Percentiles rank a stretch among this genome's conserved stretches.
Evolutionary conservation across 2,797 vertebrate species (phyloP).

Genomic region (Botia almorhae): DNA sequence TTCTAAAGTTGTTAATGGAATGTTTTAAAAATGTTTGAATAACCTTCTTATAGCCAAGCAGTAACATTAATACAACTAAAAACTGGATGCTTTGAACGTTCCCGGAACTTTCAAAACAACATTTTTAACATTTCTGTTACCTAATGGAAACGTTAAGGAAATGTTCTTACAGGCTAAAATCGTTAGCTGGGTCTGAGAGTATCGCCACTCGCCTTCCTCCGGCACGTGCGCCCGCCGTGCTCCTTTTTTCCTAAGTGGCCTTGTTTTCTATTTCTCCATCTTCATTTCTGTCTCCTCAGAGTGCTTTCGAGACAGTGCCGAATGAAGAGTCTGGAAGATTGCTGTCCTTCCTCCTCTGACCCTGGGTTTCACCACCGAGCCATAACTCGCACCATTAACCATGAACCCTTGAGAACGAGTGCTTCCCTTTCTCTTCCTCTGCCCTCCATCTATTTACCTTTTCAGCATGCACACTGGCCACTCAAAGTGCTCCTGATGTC

Average conservation of each 20-base stretch:
- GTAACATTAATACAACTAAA: no score
- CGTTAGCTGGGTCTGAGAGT: not conserved
- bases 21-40: no score
- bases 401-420: slow-evolving; percentile 54
- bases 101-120: no score
- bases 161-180: no score
- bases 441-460: not conserved
- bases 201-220: slow-evolving; percentile 10
- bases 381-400: slow-evolving; percentile 64
- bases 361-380: slow-evolving; percentile 69
- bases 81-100: no score
- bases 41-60: no score
- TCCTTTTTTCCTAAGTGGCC: slow-evolving; percentile 17
- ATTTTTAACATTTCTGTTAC: no score
- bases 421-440: slow-evolving; percentile 32
- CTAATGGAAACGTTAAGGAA: no score
- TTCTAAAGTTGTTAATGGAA: no score
- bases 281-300: slow-evolving; percentile 7
- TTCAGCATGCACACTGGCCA: slow-evolving; percentile 19
- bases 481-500: slow-evolving; percentile 10
- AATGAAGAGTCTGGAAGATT: slow-evolving; percentile 72
- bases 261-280: slow-evolving; percentile 36
- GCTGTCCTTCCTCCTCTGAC: slow-evolving; percentile 71
- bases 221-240: not conserved
- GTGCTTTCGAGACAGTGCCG: slow-evolving; percentile 53